Evolutionary conservation across 2,888 invertebrate genomes (phyloP).

Genomic region (Folsomia candida): DNA sequence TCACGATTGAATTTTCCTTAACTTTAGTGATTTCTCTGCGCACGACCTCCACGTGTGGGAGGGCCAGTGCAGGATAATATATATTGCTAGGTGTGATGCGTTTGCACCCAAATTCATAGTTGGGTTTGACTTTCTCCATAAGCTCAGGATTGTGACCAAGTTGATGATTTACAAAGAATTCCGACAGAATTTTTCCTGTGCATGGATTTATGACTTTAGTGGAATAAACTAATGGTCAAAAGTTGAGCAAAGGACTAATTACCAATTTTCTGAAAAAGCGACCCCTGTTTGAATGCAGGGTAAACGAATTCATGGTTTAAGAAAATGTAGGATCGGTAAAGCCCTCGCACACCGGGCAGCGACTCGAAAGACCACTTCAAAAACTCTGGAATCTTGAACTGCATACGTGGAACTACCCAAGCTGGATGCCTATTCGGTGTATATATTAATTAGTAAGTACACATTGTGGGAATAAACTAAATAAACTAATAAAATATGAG

Average conservation of each 20-base stretch:
- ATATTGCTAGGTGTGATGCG: conserved; percentile 32
- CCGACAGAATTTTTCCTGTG: conserved; percentile 11
- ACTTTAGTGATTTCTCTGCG: conserved; percentile 27
- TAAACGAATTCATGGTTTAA: conserved; percentile 14
- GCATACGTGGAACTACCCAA: conserved; percentile 34
- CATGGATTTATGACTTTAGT: background rate
- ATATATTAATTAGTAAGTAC: background rate
- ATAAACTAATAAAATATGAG: too few species aligned
- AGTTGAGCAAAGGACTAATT: too few species aligned
- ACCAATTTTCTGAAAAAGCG: conserved; percentile 17
- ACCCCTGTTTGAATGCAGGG: conserved; percentile 18
- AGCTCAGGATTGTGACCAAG: conserved; percentile 20
- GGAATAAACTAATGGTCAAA: too few species aligned
- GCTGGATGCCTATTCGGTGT: conserved; percentile 28
- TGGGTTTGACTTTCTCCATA: conserved; percentile 29
- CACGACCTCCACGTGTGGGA: conserved; percentile 33
- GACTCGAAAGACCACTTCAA: conserved; percentile 31
- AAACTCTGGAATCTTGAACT: conserved; percentile 19
- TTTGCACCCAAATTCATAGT: conserved; percentile 43
- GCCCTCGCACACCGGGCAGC: conserved; percentile 33
- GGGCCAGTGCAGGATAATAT: conserved; percentile 34
- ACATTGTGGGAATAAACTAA: background rate
- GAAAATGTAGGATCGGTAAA: conserved; percentile 30
- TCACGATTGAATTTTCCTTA: conserved; percentile 20
- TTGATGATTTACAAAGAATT: conserved; percentile 17